Percentiles rank a stretch among this genome's conserved stretches.
These are phyloP conservation scores for Mamestra brassicae DNA, from an alignment of 2,888 invertebrate species.

Conservation along the genomic window DNA sequence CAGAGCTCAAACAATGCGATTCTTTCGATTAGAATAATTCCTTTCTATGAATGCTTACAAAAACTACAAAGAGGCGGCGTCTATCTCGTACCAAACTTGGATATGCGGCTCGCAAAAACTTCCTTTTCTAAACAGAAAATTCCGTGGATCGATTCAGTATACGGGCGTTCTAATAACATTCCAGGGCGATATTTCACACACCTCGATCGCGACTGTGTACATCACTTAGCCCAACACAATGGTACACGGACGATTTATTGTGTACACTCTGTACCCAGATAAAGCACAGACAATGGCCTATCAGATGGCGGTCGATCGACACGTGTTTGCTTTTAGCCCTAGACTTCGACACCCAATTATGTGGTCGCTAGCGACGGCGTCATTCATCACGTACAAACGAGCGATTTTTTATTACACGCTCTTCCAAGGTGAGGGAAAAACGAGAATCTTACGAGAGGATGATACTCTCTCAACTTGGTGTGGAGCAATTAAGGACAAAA, in stretches of 20 bases:
- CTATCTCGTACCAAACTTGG: constrained; percentile 77
- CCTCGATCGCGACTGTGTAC: constrained; percentile 76
- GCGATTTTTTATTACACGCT: constrained; percentile 80
- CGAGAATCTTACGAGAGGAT: constrained; percentile 73
- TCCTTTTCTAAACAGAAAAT: constrained; percentile 77
- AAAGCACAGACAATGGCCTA: constrained; percentile 88
- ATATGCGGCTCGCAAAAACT: constrained; percentile 71
- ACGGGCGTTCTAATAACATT: constrained; percentile 87
- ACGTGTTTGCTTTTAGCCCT: constrained; percentile 89
- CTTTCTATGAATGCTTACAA: constrained; percentile 69
- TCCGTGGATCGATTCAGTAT: constrained; percentile 83
- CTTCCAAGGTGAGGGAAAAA: constrained; percentile 72
- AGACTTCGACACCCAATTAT: constrained; percentile 89
- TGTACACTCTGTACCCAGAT: constrained; percentile 83
- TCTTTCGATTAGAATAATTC: constrained; percentile 64
- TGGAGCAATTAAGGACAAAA: constrained; percentile 78
- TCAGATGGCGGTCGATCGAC: constrained; percentile 83
- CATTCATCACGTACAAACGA: constrained; percentile 87
- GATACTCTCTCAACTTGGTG: constrained; percentile 72
- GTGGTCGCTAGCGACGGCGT: constrained; percentile 77
- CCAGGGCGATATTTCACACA: constrained; percentile 83
- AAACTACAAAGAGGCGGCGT: constrained; percentile 61
- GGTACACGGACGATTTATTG: constrained; percentile 88
- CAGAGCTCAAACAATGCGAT: constrained; percentile 43
- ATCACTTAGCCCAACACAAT: constrained; percentile 78